A percentile compares a stretch with the other conserved stretches of the same genome.
phyloP scores from a whole-genome alignment of 2,113 vertebrate genomes.

The Heliornis fulica region DNA sequence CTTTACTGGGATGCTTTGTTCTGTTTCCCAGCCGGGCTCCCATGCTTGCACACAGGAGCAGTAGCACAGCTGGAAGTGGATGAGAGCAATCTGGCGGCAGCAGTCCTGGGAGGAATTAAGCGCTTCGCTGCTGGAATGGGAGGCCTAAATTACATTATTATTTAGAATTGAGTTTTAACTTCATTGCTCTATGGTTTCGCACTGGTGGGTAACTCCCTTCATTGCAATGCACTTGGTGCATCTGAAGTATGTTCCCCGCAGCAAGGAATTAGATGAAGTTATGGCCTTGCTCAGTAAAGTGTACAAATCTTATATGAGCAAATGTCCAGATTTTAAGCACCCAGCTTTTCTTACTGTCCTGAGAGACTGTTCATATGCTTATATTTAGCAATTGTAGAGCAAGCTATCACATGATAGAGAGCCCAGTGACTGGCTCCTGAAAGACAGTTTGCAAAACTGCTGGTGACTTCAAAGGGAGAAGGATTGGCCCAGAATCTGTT shows the following conservation, averaged over 20 bases:
- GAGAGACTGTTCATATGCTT: background rate
- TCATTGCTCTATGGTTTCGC: background rate
- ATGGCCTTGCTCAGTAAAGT: background rate
- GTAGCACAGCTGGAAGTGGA: conserved; percentile 60
- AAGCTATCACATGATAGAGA: background rate
- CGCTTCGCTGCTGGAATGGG: background rate
- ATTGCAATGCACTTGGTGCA: background rate
- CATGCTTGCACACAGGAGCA: conserved; percentile 19
- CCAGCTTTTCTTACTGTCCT: background rate
- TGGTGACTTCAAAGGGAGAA: conserved; percentile 30
- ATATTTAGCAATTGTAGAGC: background rate
- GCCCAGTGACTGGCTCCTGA: background rate
- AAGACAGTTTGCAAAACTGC: conserved; percentile 2
- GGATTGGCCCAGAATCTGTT: background rate
- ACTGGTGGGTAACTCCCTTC: background rate
- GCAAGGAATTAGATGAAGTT: background rate
- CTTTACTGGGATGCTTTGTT: conserved; percentile 58
- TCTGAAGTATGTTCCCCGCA: background rate
- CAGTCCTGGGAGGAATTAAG: conserved; percentile 59
- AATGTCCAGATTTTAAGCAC: background rate
- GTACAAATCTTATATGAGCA: background rate
- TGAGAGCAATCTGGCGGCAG: conserved; percentile 54
- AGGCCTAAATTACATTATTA: conserved; percentile 47
- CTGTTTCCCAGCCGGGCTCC: conserved; percentile 47
- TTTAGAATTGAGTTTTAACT: conserved; percentile 37